Evolutionary conservation across 2,113 vertebrate species (phyloP), one percentile per base, ranked within the genome.

Genomic region (Uropsilus gracilis): DNA sequence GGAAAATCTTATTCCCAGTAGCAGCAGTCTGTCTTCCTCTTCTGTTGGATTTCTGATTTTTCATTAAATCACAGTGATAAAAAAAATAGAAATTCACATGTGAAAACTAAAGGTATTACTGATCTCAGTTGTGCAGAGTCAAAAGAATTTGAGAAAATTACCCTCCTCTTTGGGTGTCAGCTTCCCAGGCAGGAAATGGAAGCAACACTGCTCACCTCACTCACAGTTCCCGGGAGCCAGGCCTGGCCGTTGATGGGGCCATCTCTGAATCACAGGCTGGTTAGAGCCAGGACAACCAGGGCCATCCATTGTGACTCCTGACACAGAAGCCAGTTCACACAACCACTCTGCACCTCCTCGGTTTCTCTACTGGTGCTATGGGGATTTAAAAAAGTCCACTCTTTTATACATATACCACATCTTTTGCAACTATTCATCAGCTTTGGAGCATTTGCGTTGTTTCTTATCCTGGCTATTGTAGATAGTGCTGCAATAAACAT

Each of bases 261-360:
- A 24, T 1, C n/a, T 71, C 37, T 28, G 14, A 64, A 37, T n/a
- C 24, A 6, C 2, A 71, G 3, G 30, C 5, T 1, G 14, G 11
- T 0, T 13, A 4, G 2, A 5, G 46, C 26, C 9, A 50, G 63
- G 28, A 28, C 18, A 32, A 1, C 0, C 48, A 16, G 2, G 63
- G 28, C 22, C 18, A 32, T 1, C 0, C 48, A 16, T 1, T 20
- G 18, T 37, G 63, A 8, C 17, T 39, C 16, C 8, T 7, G 73
- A 37, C 37, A 30, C 0, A 0, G 20, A 82, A 93, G 61, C 37
- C 44, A 53, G 26, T 12, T 39, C 34, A 34, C 3, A 44, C 20
- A 24, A 18, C 28, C 53, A 24, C 22, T 22, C 34, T 22, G n/a
- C 78, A 24, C 16, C 26, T 10, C 63, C 14, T 71, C n/a, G 14